Base-by-base conservation (phyloP, 2,888 invertebrate genomes). In the Magallana nippona region DNA sequence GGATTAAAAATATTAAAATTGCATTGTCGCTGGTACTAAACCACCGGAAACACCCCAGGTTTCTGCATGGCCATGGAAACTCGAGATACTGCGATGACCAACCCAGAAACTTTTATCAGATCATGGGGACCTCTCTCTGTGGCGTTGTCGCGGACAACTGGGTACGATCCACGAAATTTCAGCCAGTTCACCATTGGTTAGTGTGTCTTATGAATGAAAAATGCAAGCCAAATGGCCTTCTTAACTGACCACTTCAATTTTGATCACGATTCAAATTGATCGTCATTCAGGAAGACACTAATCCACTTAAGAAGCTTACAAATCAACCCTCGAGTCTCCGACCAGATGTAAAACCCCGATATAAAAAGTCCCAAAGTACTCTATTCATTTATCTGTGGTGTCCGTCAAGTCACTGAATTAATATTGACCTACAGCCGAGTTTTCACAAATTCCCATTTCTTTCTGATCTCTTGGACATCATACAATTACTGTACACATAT, bases 1-100 rank as follows among this genome's bases (percentile, higher is more conserved):
- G 71, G 71, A 22, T 71, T 71, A 71, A 71, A 71, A 71, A 71
- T 71, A 71, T 71, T 71, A 71, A 71, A 71, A 71, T 71, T 71
- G 71, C 71, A 71, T 71, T 71, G 71, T 71, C 27, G 71, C 32
- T 13, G 27, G 32, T 32, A 71, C 22, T 71, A 27, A 71, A 71
- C 71, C 71, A 22, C 71, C 71, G 71, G 71, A 71, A 27, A 71
- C 71, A 71, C 71, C 27, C 71, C 71, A 71, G 71, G 71, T 71
- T 5, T 15, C 71, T 71, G 10, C 27, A 71, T 0, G 32, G 71
- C 71, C 71, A 71, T 71, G 71, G 71, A 71, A 27, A 71, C 71
- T 71, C 2, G 71, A 71, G 71, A 71, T 71, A 71, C 71, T 71
- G 27, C 71, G 8, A 27, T 71, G 71, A 71, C 71, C 71, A 71